Evolutionary conservation across 1,140 invertebrate genomes (phyloP).

Genomic region (Drosophila serrata): DNA sequence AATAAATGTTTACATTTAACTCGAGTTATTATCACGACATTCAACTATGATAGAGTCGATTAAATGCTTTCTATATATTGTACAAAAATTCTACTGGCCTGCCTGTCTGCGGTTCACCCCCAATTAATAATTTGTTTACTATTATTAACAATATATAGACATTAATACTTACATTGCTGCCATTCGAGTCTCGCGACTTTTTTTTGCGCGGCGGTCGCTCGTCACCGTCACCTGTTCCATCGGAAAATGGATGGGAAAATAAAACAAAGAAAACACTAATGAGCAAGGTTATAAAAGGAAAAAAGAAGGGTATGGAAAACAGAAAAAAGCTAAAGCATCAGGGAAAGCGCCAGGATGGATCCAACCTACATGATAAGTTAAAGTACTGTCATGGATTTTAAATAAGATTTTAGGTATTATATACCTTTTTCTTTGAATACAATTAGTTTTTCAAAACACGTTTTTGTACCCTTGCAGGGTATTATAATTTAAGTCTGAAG

Average conservation of each 20-base stretch:
- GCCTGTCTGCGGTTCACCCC: conserved; percentile 4
- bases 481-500: too few species aligned
- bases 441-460: too few species aligned
- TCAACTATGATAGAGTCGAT: too few species aligned
- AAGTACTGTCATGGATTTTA: too few species aligned
- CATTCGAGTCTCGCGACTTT: conserved; percentile 79
- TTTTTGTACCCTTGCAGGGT: too few species aligned
- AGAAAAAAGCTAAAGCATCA: not conserved
- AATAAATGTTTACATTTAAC: conserved; percentile 7
- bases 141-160: not conserved
- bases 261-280: not conserved
- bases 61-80: too few species aligned
- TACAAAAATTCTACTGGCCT: not conserved
- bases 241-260: conserved; percentile 12
- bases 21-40: conserved; percentile 14
- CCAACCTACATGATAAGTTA: not conserved
- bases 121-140: not conserved
- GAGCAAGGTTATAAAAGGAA: not conserved
- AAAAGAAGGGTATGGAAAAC: not conserved
- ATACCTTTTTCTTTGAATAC: too few species aligned
- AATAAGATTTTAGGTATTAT: too few species aligned
- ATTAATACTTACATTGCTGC: conserved; percentile 74
- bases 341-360: not conserved
- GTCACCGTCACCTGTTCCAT: conserved; percentile 71
- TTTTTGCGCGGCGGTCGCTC: conserved; percentile 83